phyloP scores from a whole-genome alignment of 2,113 vertebrate species.

The Seriola aureovittata region DNA sequence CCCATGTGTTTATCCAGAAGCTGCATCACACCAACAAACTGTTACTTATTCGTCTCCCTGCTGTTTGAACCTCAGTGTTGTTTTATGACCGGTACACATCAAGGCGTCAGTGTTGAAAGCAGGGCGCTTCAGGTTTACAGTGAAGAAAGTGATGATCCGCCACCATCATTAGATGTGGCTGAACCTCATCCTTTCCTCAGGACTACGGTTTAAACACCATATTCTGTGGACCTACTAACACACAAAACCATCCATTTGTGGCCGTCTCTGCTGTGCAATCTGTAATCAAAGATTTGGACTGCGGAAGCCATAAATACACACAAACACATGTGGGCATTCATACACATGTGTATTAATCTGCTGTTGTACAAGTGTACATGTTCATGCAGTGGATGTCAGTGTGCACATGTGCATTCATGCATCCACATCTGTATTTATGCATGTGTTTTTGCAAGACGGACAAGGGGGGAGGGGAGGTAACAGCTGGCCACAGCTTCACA shows the following conservation, averaged over 20 bases:
- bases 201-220: conserved; percentile 49
- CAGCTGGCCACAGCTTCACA: conserved; percentile 61
- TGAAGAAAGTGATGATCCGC: conserved; percentile 64
- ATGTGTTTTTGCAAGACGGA: conserved; percentile 33
- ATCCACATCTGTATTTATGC: conserved; percentile 45
- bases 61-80: conserved; percentile 24
- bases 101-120: conserved; percentile 46
- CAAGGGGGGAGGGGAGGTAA: conserved; percentile 31
- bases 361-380: conserved; percentile 1
- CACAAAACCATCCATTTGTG: conserved; percentile 56
- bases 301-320: conserved; percentile 63
- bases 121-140: conserved; percentile 37
- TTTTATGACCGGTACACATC: conserved; percentile 36
- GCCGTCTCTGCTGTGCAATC: conserved; percentile 5
- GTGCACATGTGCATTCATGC: background rate
- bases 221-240: conserved; percentile 43
- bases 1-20: conserved; percentile 17
- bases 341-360: conserved; percentile 26
- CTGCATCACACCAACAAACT: conserved; percentile 18
- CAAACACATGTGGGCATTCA: conserved; percentile 11
- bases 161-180: conserved; percentile 57
- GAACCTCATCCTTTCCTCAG: conserved; percentile 43
- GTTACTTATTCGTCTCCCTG: background rate
- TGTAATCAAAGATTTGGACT: conserved; percentile 72
- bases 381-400: conserved; percentile 10